Conservation (phyloP, 1,140 invertebrate genomes). For the Rhizoglyphus robini region DNA sequence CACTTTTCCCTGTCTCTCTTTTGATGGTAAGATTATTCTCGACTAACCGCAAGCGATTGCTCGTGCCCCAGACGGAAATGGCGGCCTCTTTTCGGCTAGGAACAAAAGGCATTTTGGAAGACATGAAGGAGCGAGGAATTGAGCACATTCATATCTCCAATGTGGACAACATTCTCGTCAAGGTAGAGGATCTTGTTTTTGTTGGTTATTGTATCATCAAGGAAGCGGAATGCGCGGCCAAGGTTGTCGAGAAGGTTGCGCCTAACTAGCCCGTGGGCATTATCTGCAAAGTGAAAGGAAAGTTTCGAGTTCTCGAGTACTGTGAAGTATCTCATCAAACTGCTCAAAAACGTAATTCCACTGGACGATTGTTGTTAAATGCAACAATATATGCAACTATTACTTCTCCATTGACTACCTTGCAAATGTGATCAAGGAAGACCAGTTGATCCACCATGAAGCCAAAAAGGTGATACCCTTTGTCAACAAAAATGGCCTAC, state of each 20-base stretch:
- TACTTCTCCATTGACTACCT: conserved; percentile 85
- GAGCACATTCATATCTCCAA: conserved; percentile 89
- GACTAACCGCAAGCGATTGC: conserved; percentile 58
- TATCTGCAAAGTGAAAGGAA: conserved; percentile 72
- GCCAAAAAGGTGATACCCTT: conserved; percentile 95
- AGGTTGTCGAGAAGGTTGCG: conserved; percentile 81
- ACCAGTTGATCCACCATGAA: conserved; percentile 70
- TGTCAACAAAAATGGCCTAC: conserved; percentile 52
- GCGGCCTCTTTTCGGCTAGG: conserved; percentile 86
- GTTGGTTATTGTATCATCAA: conserved; percentile 83
- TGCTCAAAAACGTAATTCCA: conserved; percentile 57
- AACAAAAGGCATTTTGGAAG: conserved; percentile 57
- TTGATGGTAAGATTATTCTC: conserved; percentile 84
- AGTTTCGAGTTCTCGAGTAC: conserved; percentile 91
- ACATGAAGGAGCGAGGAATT: conserved; percentile 65
- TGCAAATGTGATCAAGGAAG: conserved; percentile 34
- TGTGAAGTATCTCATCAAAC: conserved; percentile 82
- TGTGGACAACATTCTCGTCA: conserved; percentile 96
- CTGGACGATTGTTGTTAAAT: conserved; percentile 72
- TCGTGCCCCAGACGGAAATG: conserved; percentile 92
- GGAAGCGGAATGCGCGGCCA: conserved; percentile 82
- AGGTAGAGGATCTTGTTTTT: conserved; percentile 94
- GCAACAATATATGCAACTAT: conserved; percentile 98
- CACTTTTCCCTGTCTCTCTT: conserved; percentile 80
- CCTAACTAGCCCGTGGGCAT: conserved; percentile 90